Conservation (phyloP, 1,140 invertebrate genomes). For the Portunus trituberculatus region DNA sequence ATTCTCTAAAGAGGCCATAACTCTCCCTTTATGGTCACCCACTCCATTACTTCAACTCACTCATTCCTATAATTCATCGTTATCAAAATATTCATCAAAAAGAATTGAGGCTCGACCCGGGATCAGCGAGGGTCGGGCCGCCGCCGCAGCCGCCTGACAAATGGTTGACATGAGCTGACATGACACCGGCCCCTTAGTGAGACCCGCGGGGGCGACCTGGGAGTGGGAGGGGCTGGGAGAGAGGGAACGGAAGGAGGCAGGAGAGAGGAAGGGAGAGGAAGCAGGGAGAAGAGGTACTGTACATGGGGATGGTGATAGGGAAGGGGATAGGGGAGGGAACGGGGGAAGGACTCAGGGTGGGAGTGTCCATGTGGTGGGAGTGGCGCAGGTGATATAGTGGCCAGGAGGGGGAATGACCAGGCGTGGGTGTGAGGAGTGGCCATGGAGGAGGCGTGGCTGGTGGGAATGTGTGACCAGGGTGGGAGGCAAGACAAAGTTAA, state of each 20-base stretch:
- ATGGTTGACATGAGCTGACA: conserved; percentile 69
- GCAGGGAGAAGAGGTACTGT: neutral
- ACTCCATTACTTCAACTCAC: conserved; percentile 59
- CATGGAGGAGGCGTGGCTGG: conserved; percentile 4
- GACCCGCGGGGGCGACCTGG: neutral
- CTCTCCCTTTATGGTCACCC: conserved; percentile 67
- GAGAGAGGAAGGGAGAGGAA: neutral
- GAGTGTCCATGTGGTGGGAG: neutral
- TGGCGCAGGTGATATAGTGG: neutral
- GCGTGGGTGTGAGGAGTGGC: conserved; percentile 23
- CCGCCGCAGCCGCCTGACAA: conserved; percentile 44
- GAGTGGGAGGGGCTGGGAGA: conserved; percentile 6
- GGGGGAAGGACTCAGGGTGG: neutral
- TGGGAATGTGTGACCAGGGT: neutral
- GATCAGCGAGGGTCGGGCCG: conserved; percentile 34
- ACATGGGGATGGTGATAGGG: neutral
- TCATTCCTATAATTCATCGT: conserved; percentile 71
- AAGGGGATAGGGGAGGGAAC: neutral
- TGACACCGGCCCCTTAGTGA: conserved; percentile 53
- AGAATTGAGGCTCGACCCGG: conserved; percentile 39
- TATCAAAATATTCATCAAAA: conserved; percentile 72
- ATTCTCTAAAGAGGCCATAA: conserved; percentile 68
- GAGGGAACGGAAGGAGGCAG: neutral
- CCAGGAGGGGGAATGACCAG: conserved; percentile 14
- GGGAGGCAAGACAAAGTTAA: too few species aligned